Base-by-base conservation (phyloP, 1,140 invertebrate genomes). In the Drosophila truncata region DNA sequence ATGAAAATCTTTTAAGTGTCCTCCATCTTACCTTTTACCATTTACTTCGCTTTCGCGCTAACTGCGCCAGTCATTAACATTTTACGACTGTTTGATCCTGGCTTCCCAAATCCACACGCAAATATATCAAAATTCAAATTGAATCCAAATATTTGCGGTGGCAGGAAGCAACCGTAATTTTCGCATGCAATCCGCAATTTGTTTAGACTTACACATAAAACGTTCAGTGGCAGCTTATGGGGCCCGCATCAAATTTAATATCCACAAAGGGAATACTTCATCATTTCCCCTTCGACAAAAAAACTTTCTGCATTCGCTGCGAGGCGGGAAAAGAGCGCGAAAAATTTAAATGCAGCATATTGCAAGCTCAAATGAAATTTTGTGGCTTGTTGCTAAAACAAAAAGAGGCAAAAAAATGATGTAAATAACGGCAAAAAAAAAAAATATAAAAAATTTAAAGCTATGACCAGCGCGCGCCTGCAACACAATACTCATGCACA, bases 351-450 rank as follows among this genome's bases (percentile, higher is more conserved):
- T 82, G 81, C 81, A 49, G 78, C 85, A 88, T 88, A 84, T 88
- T 88, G 85, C 74, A 81, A 90, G 78, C 81, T 75, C 70, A 88
- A 88, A 88, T 88, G 85, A 90, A 88, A 90, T 88, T 88, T 90
- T 90, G 85, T 90, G 85, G 85, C 78, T 79, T 81, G 80, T 72
- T 84, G 44, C 60, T 55, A 75, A 81, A 79, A 69, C 50, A 81
- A 75, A 72, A 66, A 33, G 13, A 4, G 33, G 33, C 33, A 67
- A 73, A 83, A 63, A 16, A 37, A 37, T 5, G 25, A 58, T 39
- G 59, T 37, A 49, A 70, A 64, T 29, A 60, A 44, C 39, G 14
- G 33, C 23, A 27, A 31, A 52, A 31, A 33, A 33, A 61, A 61
- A 35, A 33, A 33, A 39, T 33, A 55, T 46, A 55, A 71, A 71